Base-by-base conservation (phyloP, 2,113 vertebrate species). In the Scortum barcoo region DNA sequence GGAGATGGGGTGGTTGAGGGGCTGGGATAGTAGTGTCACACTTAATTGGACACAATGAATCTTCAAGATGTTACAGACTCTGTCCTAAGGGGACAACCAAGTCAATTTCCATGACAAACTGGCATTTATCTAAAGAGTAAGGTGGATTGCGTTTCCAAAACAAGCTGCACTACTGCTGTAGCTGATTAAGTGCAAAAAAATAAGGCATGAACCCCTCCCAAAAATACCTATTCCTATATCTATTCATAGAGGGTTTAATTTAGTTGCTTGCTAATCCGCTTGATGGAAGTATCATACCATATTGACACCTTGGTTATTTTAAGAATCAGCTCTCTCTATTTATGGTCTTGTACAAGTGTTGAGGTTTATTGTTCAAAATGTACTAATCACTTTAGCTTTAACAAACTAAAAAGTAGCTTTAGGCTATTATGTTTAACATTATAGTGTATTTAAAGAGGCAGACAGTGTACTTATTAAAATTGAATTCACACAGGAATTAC, bases 401-500 rank as follows among this genome's bases (percentile, higher is more conserved):
- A 60, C 20, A 67, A 26, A 68, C 5, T 44, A 71, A 54, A 44
- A 28, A 26, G 9, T 36, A 50, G 44, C 42, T 73, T 61, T 20
- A 60, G 40, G 30, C 28, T 12, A 61, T 73, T 72, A 14, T 14
- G 36, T 22, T 42, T 58, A 72, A 57, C 40, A 22, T 5, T 26
- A 60, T n/a, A 30, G 56, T 17, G 22, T 36, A 65, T n/a, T n/a
- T n/a, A n/a, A n/a, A n/a, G n/a, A n/a, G n/a, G n/a, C n/a, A n/a
- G n/a, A n/a, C n/a, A n/a, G n/a, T n/a, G n/a, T n/a, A n/a, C n/a
- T n/a, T n/a, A n/a, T n/a, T n/a, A 44, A 26, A 46, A 24, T n/a
- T 6, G 20, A 30, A 54, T 76, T 87, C 54, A 84, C 28, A 13
- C 26, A 67, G 30, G 67, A 67, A 80, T 84, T 71, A 72, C 20